phyloP scores from a whole-genome alignment of 1,140 invertebrate genomes.

The Scaptomyza pallida region DNA sequence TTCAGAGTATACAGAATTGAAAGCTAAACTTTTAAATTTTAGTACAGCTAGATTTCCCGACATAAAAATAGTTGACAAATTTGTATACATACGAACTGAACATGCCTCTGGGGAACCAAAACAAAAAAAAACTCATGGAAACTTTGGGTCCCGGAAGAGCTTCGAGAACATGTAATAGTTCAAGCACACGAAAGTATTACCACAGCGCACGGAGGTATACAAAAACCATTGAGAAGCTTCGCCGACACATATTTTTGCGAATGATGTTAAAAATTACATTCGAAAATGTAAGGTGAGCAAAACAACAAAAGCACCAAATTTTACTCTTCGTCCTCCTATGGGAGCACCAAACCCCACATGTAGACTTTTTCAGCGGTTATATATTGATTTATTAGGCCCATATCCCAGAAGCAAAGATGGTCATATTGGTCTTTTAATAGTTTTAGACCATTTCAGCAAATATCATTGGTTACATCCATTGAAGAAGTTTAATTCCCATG shows the following conservation, averaged over 20 bases:
- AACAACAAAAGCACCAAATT: background rate
- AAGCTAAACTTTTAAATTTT: no score
- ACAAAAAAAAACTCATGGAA: background rate
- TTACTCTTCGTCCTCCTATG: background rate
- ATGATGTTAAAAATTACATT: background rate
- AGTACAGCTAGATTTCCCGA: no score
- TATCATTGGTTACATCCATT: background rate
- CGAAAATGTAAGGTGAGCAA: background rate
- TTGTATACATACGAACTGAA: no score
- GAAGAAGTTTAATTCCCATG: background rate
- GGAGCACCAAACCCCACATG: no score
- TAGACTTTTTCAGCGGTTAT: background rate
- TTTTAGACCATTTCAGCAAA: background rate
- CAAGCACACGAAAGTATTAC: background rate
- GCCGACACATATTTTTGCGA: slow-evolving; percentile 3
- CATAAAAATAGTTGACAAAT: no score
- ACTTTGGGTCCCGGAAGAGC: slow-evolving; percentile 12
- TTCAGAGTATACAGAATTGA: no score
- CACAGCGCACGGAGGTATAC: background rate
- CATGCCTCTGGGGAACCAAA: no score
- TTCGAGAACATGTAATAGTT: no score
- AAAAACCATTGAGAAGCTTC: slow-evolving; percentile 8
- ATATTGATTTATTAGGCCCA: background rate
- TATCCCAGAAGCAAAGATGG: background rate
- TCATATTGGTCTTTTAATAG: background rate